Percentiles rank a stretch among this genome's conserved stretches.
Conservation (phyloP, 2,113 vertebrate species). For the Garra rufa region DNA sequence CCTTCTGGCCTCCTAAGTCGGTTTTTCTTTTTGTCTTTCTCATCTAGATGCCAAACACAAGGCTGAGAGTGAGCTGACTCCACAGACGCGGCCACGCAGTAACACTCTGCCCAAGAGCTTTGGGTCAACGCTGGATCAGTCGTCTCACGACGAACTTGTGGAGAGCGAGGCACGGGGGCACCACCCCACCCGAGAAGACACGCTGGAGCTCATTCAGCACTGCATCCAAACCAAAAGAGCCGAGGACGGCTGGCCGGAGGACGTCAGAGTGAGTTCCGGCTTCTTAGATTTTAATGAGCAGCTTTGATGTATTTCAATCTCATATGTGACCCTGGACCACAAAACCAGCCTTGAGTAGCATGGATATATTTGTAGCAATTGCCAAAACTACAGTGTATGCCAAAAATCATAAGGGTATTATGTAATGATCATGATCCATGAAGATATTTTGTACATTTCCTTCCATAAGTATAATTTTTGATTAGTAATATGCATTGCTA, state of each 20-base stretch:
- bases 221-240: conserved; percentile 87
- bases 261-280: conserved; percentile 83
- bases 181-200: conserved; percentile 86
- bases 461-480: no score
- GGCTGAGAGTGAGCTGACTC: conserved; percentile 88
- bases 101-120: conserved; percentile 99
- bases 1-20: not conserved
- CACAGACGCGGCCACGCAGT: conserved; percentile 90
- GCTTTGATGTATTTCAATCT: not conserved
- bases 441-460: no score
- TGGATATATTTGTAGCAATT: no score
- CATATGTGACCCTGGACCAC: no score
- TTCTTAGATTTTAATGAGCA: not conserved
- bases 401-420: no score
- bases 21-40: conserved; percentile 20
- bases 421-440: no score
- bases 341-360: no score
- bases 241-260: conserved; percentile 91
- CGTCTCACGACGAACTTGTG: conserved; percentile 72
- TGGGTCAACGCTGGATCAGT: conserved; percentile 91
- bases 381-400: no score
- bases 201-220: conserved; percentile 89
- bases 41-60: conserved; percentile 91
- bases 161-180: conserved; percentile 75
- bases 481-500: no score